Base-by-base conservation (phyloP, 2,888 invertebrate species). In the Pseudococcus viburni region DNA sequence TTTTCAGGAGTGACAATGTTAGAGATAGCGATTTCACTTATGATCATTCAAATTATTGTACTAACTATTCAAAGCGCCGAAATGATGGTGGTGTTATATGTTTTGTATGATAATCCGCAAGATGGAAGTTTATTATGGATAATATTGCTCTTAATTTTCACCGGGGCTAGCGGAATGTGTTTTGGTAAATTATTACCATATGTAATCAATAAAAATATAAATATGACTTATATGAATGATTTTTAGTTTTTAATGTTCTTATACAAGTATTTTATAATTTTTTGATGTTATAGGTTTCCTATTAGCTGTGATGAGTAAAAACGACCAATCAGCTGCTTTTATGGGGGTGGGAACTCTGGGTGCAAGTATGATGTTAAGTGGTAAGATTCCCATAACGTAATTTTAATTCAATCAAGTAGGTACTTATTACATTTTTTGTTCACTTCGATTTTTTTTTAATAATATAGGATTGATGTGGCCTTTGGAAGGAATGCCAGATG, bases 1-100 rank as follows among this genome's bases (percentile, higher is more conserved):
- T 89, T 89, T 89, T 9, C 89, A 90, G 91, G 91, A 8, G 90
- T 90, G 89, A 90, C 90, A 1, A 90, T 90, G 33, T 88, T 90
- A 6, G 90, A 91, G 88, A 90, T 91, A 9, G 89, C 90, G 3
- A 85, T 90, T 9, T 90, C 90, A 17, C 90, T 90, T 89, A 90
- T 90, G 9, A 89, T 90, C 2, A 89, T 90, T 33, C 91, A 91
- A 89, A 89, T 90, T 77, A 89, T 90, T 12, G 89, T 91, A 59
- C 89, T 91, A 88, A 89, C 89, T 39, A 88, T 90, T 9, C 91
- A 91, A 89, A 90, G 90, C 64, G 90, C 89, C 9, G 89, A 90
- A 73, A 90, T 90, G 90, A 89, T 90, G 89, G 68, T 90, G 22
- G 89, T 90, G 9, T 89, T 90, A 48, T 90, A 90, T 88, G 90